A percentile compares a stretch with the other conserved stretches of the same genome.
Evolutionary conservation across 2,797 vertebrate species (phyloP).

Genomic region (Anguilla obscura): DNA sequence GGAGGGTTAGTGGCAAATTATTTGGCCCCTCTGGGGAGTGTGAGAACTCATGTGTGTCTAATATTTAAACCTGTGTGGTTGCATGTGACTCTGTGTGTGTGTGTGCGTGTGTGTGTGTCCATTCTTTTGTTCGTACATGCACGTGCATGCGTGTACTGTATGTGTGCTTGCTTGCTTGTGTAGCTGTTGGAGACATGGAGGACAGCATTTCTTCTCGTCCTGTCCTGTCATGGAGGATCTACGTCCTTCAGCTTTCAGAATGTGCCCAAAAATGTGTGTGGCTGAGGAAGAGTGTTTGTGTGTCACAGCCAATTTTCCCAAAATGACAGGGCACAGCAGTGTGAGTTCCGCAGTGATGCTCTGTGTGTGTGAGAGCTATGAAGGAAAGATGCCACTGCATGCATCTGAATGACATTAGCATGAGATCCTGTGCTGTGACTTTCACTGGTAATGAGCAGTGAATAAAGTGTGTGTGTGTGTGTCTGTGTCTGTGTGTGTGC

Average conservation of each 20-base stretch:
- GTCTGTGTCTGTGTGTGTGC: background rate
- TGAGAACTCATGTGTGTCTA: background rate
- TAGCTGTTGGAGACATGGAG: background rate
- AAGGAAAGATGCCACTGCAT: constrained; percentile 7
- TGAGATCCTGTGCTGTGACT: background rate
- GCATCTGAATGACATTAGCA: background rate
- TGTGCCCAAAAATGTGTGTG: constrained; percentile 8
- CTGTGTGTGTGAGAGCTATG: background rate
- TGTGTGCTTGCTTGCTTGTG: background rate
- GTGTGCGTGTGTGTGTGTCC: background rate
- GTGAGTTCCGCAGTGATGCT: background rate
- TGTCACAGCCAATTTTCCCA: background rate
- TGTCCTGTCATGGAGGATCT: background rate
- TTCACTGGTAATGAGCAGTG: constrained; percentile 9
- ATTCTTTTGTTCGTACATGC: background rate
- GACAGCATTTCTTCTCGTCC: background rate
- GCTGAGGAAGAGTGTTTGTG: background rate
- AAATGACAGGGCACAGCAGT: background rate
- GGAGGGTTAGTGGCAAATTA: no score
- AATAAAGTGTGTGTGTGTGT: background rate
- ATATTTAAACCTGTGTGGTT: constrained; percentile 8
- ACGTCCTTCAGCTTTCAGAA: background rate
- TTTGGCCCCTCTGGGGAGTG: background rate
- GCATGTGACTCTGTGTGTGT: background rate
- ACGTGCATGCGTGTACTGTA: background rate